These are phyloP conservation scores for Neoniphon sammara DNA, from an alignment of 2,797 vertebrate species.

Conservation along the genomic window DNA sequence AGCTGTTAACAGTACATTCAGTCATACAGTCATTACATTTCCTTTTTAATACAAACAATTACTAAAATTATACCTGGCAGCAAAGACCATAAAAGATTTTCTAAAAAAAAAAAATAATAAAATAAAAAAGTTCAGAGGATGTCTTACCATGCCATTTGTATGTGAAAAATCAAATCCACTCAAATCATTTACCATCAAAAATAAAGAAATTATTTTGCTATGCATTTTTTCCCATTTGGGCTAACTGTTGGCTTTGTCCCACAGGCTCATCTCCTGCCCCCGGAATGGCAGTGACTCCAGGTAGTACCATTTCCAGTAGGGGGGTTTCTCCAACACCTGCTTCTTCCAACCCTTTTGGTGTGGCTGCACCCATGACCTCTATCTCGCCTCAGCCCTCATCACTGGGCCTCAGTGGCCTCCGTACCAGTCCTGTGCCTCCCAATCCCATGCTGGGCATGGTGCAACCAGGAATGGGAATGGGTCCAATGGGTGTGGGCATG, in stretches of 20 bases:
- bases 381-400: conserved; percentile 87
- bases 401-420: conserved; percentile 83
- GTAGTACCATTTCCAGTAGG: conserved; percentile 85
- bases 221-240: neutral
- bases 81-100: no score
- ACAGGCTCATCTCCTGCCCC: conserved; percentile 84
- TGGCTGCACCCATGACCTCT: conserved; percentile 81
- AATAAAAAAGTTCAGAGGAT: no score
- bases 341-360: conserved; percentile 85
- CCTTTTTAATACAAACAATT: no score
- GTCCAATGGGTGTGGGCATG: conserved; percentile 80
- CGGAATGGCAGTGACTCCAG: conserved; percentile 84
- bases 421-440: conserved; percentile 85
- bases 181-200: neutral
- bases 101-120: no score
- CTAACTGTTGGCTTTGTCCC: conserved; percentile 1
- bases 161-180: neutral
- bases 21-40: no score
- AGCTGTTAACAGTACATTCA: no score
- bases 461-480: conserved; percentile 80
- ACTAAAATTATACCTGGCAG: no score
- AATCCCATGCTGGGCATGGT: conserved; percentile 85
- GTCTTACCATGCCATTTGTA: neutral
- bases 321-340: conserved; percentile 85
- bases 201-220: neutral